Evolutionary conservation across 2,113 vertebrate species (phyloP), one percentile per base, ranked within the genome.

Genomic region (Puma concolor): DNA sequence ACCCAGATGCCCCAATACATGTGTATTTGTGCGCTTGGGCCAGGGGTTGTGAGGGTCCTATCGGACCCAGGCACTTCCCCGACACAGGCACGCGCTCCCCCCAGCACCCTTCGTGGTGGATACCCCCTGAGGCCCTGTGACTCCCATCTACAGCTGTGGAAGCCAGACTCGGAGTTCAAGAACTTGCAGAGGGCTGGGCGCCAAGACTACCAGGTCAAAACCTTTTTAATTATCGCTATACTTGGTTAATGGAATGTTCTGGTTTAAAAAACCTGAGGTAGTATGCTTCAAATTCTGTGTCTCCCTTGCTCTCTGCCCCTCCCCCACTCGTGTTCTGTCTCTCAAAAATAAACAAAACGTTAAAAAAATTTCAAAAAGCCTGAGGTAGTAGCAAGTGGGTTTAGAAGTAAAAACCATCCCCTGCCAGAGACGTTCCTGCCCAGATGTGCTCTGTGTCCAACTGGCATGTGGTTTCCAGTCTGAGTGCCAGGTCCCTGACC

Each of bases 41-140:
- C 0, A 8, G 31, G 60, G 16, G 25, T 2, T 3, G 48, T 7
- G 36, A 3, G 41, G 31, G 69, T 77, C 44, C 57, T 27, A 5
- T n/a, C 4, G 19, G 3, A 16, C 38, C 71, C 4, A 66, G 27
- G 57, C n/a, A 2, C 63, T 5, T 38, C 12, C 25, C 27, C 10
- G 4, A 2, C 12, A 7, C 31, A 1, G 0, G 9, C 4, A 0
- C 19, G 0, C 0, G 0, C n/a, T 33, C 54, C 44, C 72, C n/a
- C 0, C 0, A 7, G 36, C 14, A 0, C 7, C 38, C 57, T 44
- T 31, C 1, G 0, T 17, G 12, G 14, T 4, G 0, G 23, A 8
- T 23, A 0, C 0, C 0, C 31, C 6, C 33, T 6, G 7, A 4
- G 15, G 33, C 23, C 5, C 81, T 27, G 36, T 5, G 41, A 33